Evolutionary conservation across 37 sponge, comb jelly and placozoan genomes (phyloP).

Genomic region (Oopsacas minuta): DNA sequence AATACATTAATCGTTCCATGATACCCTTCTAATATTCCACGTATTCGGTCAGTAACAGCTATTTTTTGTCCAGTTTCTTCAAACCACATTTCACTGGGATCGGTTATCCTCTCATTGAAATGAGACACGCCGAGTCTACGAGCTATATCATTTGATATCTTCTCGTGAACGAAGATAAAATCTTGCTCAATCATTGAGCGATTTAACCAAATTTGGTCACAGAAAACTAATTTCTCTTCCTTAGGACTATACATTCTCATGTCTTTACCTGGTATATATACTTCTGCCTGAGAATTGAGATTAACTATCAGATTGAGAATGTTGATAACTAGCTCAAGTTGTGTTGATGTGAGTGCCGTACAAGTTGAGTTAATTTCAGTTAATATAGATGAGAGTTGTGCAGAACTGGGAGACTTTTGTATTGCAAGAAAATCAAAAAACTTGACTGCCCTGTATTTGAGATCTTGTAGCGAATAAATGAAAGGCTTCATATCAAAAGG

Average conservation of each 20-base stretch:
- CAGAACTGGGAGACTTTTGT: not conserved
- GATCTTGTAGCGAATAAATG: not conserved
- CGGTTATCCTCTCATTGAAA: conserved; percentile 14
- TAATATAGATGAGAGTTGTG: not conserved
- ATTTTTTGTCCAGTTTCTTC: conserved; percentile 5
- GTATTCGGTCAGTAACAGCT: conserved; percentile 3
- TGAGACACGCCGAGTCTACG: conserved; percentile 9
- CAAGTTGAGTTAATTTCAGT: not conserved
- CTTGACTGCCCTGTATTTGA: not conserved
- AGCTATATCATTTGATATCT: conserved; percentile 19
- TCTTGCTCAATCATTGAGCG: not conserved
- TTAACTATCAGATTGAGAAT: not conserved
- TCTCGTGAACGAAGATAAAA: not conserved
- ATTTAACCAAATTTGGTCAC: not conserved
- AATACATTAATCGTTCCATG: conserved; percentile 44
- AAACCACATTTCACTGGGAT: conserved; percentile 2
- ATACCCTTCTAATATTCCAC: conserved; percentile 47
- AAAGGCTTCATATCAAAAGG: not conserved
- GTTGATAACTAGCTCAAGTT: not conserved
- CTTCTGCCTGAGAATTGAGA: not conserved
- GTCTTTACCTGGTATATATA: conserved; percentile 1
- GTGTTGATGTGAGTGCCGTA: not conserved
- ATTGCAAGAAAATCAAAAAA: not conserved
- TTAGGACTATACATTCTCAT: not conserved
- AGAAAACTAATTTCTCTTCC: not conserved